Base-by-base conservation (phyloP, 2,797 vertebrate genomes). In the Euthynnus affinis region DNA sequence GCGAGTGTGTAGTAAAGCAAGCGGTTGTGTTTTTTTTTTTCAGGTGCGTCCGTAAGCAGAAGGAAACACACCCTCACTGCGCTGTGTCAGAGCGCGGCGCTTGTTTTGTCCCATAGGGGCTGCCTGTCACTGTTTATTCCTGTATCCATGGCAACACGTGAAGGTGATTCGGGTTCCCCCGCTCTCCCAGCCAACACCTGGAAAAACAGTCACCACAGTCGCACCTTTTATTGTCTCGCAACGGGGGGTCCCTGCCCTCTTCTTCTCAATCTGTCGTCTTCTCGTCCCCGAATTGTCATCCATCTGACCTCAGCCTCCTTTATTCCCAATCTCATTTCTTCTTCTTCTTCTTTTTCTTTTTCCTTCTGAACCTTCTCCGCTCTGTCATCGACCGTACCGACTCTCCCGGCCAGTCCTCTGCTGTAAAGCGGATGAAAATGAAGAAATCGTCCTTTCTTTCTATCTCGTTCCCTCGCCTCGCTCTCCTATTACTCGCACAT, bases 81-180 rank as follows among this genome's bases (percentile, higher is more conserved):
- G 69, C 18, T 1, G 14, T 61, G 32, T 32, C 27, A 17, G 23
- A 56, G 37, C 10, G 3, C 40, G 10, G 14, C 7, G 3, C 23
- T 67, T 37, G 68, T 66, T 88, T 87, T 72, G 72, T 61, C 34
- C 4, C 1, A 58, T 32, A 48, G 1, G 17, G 14, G 13, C 55
- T 37, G 37, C 55, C n/a, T 25, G 10, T 52, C 6, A 1, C 40
- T 63, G 65, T 82, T 67, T 70, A 34, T 51, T 27, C 42, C 64
- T 5, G 49, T 86, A 71, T 61, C 73, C 75, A 64, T 14, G 17
- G 77, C 76, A 63, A 73, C 78, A 10, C 60, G 57, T 61, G 42
- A 74, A 65, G 65, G 79, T 56, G 76, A 66, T 61, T 76, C 6
- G 0, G 37, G 25, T 63, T 51, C 48, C 52, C 3, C 56, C 1